Base-by-base conservation (phyloP, 2,797 vertebrate genomes). In the Molossus alvarezi region DNA sequence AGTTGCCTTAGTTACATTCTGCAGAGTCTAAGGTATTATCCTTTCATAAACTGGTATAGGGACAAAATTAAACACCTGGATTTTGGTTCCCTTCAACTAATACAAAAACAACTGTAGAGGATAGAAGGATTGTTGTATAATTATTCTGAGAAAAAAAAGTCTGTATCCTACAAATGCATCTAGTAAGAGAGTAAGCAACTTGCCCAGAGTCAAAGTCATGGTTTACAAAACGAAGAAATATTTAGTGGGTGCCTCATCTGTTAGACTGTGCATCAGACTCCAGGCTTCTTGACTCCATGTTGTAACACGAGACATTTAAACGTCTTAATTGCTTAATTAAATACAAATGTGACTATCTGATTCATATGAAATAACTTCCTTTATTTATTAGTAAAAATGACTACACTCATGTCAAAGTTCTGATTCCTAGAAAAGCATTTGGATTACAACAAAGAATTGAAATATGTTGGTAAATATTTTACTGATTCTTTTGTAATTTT, bases 381-480 rank as follows among this genome's bases (percentile, higher is more conserved):
- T 20, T 60, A 72, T 37, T 57, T 79, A 37, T n/a, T 60, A 87
- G 37, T 25, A 87, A 90, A 87, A 87, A 79, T 4, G 1, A 76
- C 11, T 48, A 71, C 4, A 6, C 33, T 73, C 0, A 72, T 1
- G 1, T 69, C 75, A 64, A 77, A 90, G 20, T 90, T 95, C 45
- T 84, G 48, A 82, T 93, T 95, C 29, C 91, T 92, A 92, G 55
- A 88, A 41, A 65, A 80, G 29, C 77, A 58, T 23, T 91, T 51
- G 27, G 0, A 62, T 83, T 96, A 64, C 57, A 96, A 97, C 87
- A 85, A 94, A 37, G 53, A 94, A 37, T 60, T 48, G 58, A 51
- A 48, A 25, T 93, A 96, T 96, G 72, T 83, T 45, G 21, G 65
- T 95, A 91, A 91, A 77, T 37, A 92, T 67, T 90, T 95, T 92